phyloP scores from a whole-genome alignment of 1,140 invertebrate genomes.

The Atta texana region DNA sequence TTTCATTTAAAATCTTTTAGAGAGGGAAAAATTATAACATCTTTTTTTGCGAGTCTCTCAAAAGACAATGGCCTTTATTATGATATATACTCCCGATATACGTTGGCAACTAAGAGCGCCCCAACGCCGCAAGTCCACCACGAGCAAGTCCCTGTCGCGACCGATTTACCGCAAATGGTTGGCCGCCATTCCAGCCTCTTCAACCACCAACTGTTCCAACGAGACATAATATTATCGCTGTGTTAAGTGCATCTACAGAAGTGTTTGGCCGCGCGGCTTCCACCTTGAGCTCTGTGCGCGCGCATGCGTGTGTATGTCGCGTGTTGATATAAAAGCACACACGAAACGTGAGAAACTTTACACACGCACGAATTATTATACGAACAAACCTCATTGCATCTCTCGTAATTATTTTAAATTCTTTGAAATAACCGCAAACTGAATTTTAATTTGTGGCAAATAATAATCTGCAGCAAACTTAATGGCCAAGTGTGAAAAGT shows the following conservation, averaged over 20 bases:
- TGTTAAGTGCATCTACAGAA: conserved; percentile 61
- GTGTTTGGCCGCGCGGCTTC: conserved; percentile 49
- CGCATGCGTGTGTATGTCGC: not conserved
- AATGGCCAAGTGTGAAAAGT: not conserved
- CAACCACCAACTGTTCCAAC: conserved; percentile 62
- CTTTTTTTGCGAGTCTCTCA: conserved; percentile 5
- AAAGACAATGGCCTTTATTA: not conserved
- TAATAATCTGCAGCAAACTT: not conserved
- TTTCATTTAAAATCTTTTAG: too few species aligned
- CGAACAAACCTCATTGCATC: not conserved
- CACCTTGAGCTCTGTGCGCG: not conserved
- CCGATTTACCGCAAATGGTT: conserved; percentile 64
- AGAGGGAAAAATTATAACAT: not conserved
- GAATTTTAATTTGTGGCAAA: conserved; percentile 14
- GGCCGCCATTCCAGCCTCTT: conserved; percentile 58
- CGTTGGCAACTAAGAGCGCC: conserved; percentile 8
- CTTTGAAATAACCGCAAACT: not conserved
- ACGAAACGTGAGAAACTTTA: not conserved
- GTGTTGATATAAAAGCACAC: conserved; percentile 35
- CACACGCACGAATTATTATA: not conserved
- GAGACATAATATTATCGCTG: conserved; percentile 65
- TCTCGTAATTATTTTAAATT: conserved; percentile 24
- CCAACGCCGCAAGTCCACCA: conserved; percentile 45
- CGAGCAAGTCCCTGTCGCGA: conserved; percentile 42
- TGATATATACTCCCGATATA: not conserved